phyloP scores from a whole-genome alignment of 2,797 vertebrate genomes.

The Gymnothorax javanicus region DNA sequence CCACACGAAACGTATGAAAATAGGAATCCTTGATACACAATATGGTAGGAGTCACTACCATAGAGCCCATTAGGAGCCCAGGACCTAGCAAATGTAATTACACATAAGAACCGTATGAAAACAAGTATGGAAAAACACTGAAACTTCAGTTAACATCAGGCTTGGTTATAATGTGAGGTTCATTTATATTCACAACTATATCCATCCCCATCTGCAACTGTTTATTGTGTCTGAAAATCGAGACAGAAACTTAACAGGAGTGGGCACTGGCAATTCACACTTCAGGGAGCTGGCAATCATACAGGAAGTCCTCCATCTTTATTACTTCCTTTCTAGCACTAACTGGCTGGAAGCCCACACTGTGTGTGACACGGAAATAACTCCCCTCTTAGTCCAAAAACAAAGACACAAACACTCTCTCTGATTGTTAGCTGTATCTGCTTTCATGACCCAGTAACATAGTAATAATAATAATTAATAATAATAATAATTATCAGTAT shows the following conservation, averaged over 20 bases:
- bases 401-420: conserved; percentile 33
- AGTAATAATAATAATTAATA: not conserved
- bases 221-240: not conserved
- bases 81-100: not conserved
- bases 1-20: not conserved
- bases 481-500: not conserved
- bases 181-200: not conserved
- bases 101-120: not conserved
- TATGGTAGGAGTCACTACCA: no score
- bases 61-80: no score
- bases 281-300: conserved; percentile 52
- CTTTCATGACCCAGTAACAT: conserved; percentile 16
- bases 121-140: not conserved
- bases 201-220: not conserved
- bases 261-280: conserved; percentile 27
- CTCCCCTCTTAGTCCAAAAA: conserved; percentile 55
- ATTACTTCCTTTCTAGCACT: conserved; percentile 71
- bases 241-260: not conserved
- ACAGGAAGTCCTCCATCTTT: conserved; percentile 78
- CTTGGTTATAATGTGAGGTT: not conserved
- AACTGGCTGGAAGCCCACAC: conserved; percentile 61
- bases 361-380: conserved; percentile 56
- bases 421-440: not conserved
- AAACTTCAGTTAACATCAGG: not conserved
- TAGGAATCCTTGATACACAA: not conserved